phyloP scores from a whole-genome alignment of 2,888 invertebrate genomes.

The Formica aserva region DNA sequence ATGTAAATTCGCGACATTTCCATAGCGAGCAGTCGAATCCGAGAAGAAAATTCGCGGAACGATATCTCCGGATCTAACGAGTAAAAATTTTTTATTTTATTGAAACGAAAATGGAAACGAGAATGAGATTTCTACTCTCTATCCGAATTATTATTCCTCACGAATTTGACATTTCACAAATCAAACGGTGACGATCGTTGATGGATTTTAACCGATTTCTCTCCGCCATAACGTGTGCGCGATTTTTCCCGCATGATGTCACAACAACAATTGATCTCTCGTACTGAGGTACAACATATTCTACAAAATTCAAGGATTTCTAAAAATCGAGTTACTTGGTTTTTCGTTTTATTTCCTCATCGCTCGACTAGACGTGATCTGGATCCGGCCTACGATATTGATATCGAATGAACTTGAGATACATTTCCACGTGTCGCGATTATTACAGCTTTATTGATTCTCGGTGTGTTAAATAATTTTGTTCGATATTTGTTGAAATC shows the following conservation, averaged over 20 bases:
- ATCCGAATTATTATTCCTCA: not conserved
- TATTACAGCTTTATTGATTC: slow-evolving; percentile 20
- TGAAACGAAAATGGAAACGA: not conserved
- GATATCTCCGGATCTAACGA: not conserved
- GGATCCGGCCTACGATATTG: slow-evolving; percentile 58
- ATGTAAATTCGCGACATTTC: not conserved
- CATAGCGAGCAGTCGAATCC: not conserved
- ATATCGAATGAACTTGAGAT: slow-evolving; percentile 14
- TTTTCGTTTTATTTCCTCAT: slow-evolving; percentile 20
- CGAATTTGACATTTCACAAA: not conserved
- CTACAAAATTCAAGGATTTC: not conserved
- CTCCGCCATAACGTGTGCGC: not conserved
- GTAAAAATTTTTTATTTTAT: not conserved
- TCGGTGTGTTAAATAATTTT: slow-evolving; percentile 23
- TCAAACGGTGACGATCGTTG: not conserved
- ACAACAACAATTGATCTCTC: not conserved
- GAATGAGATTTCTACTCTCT: not conserved
- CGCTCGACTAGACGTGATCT: slow-evolving; percentile 41
- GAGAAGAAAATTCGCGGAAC: not conserved
- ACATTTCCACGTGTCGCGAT: slow-evolving; percentile 22
- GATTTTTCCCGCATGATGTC: not conserved
- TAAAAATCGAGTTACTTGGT: not conserved
- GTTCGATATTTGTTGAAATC: slow-evolving; percentile 35
- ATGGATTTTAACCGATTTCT: not conserved
- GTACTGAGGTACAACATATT: not conserved